These are phyloP conservation scores for Zaprionus davidi DNA, from an alignment of 1,140 invertebrate species.

Conservation along the genomic window DNA sequence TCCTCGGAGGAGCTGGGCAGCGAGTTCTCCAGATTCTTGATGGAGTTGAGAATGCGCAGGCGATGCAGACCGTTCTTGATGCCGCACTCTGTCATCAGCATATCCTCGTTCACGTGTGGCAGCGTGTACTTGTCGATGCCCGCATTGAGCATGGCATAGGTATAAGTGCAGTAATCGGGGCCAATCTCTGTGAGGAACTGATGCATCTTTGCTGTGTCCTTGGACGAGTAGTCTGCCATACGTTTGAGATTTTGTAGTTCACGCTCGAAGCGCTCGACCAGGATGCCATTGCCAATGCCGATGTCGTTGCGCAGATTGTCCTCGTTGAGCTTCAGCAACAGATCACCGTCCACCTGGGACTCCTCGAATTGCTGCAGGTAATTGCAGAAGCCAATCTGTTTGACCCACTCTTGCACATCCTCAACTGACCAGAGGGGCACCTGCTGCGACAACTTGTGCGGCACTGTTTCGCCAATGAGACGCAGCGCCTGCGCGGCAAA, in stretches of 20 bases:
- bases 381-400: constrained; percentile 97
- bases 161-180: constrained; percentile 97
- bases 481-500: constrained; percentile 98
- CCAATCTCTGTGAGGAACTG: constrained; percentile 94
- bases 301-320: constrained; percentile 97
- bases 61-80: constrained; percentile 98
- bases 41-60: constrained; percentile 93
- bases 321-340: constrained; percentile 96
- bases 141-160: constrained; percentile 97
- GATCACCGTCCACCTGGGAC: constrained; percentile 98
- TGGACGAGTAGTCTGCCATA: constrained; percentile 98
- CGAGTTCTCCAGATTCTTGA: constrained; percentile 90
- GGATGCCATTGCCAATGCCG: constrained; percentile 96
- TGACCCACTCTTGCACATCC: constrained; percentile 99
- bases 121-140: constrained; percentile 96
- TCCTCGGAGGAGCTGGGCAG: constrained; percentile 88
- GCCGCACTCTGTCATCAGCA: constrained; percentile 94
- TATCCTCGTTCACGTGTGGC: constrained; percentile 94
- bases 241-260: constrained; percentile 97
- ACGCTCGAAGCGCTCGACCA: constrained; percentile 95
- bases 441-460: constrained; percentile 98
- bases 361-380: constrained; percentile 93
- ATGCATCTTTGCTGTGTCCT: constrained; percentile 96
- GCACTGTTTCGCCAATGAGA: constrained; percentile 97
- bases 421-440: constrained; percentile 98